Evolutionary conservation across 1,140 invertebrate genomes (phyloP), one percentile per base, ranked within the genome.

Genomic region (Elysia chlorotica): DNA sequence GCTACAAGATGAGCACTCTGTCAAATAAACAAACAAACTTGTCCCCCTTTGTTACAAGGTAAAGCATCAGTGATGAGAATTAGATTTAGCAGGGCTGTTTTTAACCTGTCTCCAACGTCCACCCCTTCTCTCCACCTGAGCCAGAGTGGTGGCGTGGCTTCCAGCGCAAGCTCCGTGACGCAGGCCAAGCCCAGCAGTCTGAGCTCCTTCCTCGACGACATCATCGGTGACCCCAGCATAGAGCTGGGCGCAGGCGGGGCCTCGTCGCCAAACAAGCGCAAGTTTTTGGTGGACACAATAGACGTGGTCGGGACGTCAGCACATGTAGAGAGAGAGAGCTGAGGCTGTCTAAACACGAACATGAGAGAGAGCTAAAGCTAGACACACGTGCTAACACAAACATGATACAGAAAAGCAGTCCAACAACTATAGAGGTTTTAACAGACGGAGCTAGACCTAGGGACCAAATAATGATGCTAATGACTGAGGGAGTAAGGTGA

Each of bases 301-400:
- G 87, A 88, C 79, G 86, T 88, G 25, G 83, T 88, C 2, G 86
- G 85, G 28, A 77, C 79, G 30, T 76, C 82, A n/a, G n/a, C n/a
- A n/a, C n/a, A n/a, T n/a, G n/a, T n/a, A n/a, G n/a, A n/a, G n/a
- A n/a, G n/a, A n/a, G n/a, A n/a, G n/a, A n/a, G n/a, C n/a, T n/a
- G n/a, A n/a, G n/a, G n/a, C n/a, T n/a, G n/a, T n/a, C n/a, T n/a
- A n/a, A n/a, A n/a, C n/a, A n/a, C n/a, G n/a, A n/a, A n/a, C n/a
- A n/a, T n/a, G n/a, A n/a, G n/a, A n/a, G n/a, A n/a, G n/a, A n/a
- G n/a, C n/a, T n/a, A n/a, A n/a, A n/a, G n/a, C n/a, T n/a, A n/a
- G n/a, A n/a, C n/a, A n/a, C n/a, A n/a, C n/a, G n/a, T n/a, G n/a
- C n/a, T n/a, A n/a, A n/a, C n/a, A n/a, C n/a, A n/a, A n/a, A n/a